Base-by-base conservation (phyloP, 1,140 invertebrate genomes). In the Acromyrmex echinatior region DNA sequence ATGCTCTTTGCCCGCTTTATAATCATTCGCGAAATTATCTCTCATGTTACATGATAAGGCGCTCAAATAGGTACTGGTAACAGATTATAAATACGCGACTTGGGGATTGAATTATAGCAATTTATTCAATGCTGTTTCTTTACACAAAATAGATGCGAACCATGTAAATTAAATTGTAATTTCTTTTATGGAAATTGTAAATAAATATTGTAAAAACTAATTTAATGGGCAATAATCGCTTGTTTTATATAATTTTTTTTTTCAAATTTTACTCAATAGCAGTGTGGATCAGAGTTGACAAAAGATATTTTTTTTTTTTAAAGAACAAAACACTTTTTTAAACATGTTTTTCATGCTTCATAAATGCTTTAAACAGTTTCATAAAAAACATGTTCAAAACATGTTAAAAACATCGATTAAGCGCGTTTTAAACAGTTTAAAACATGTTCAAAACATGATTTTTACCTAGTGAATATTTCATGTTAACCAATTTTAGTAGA, bases 11-110 rank as follows among this genome's bases (percentile, higher is more conserved):
- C 0, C 16, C 14, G 18, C 28, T 80, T 80, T 28, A 56, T 28
- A 35, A 39, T 53, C n/a, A 10, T 35, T 51, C 16, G 31, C 4
- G 12, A 66, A 79, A 79, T 79, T 66, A 70, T 81, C 25, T 81
- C 10, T 0, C 10, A 56, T 25, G 31, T 81, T 28, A 51, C n/a
- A 16, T 31, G 10, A 28, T 77, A 77, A 62, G 14, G 56, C 12
- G 28, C 7, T 63, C 58, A 28, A 62, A 14, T 16, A 35, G 5
- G 5, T 35, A 51, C 10, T 45, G 25, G 25, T 25, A 25, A 25
- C 25, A 25, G 16, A 10, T 45, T 16, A 49, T 28, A 65, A 79
- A 51, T 31, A 12, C 39, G 16, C 25, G 12, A 63, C 3, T 31
- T 65, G 3, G 12, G 9, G 56, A 9, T 60, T 39, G 25, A 79